Evolutionary conservation across 2,113 vertebrate genomes (phyloP).

Genomic region (Hypocryptadius cinnamomeus): DNA sequence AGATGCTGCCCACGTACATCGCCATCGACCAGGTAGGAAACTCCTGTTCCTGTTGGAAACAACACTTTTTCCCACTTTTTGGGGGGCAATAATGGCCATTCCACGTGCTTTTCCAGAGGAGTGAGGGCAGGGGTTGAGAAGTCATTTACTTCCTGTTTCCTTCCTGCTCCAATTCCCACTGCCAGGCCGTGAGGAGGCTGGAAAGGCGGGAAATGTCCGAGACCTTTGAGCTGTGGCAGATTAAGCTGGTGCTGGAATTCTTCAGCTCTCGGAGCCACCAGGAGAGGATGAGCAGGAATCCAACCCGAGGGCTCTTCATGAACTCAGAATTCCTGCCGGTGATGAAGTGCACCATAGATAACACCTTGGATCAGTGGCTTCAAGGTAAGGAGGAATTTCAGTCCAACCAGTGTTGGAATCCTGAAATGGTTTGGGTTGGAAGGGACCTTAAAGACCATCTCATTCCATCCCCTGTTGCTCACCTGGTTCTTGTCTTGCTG

Average conservation of each 20-base stretch:
- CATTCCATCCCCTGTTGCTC: neutral
- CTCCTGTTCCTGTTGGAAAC: neutral
- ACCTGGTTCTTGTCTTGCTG: neutral
- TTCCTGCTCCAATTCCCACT: neutral
- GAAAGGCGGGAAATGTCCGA: conserved; percentile 76
- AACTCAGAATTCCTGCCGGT: conserved; percentile 90
- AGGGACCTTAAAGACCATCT: neutral
- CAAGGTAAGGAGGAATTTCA: conserved; percentile 66
- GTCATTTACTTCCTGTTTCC: neutral
- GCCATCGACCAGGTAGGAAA: conserved; percentile 88
- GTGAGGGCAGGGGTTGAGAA: neutral
- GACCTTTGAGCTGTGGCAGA: conserved; percentile 91
- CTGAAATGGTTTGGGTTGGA: neutral
- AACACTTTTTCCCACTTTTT: fast-evolving
- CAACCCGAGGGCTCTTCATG: conserved; percentile 79
- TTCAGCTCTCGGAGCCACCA: conserved; percentile 83
- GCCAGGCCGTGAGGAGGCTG: conserved; percentile 75
- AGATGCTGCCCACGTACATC: conserved; percentile 95
- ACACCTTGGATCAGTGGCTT: conserved; percentile 85
- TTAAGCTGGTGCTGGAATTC: conserved; percentile 89
- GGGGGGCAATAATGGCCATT: too few relatives aligned
- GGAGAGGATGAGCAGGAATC: conserved; percentile 65
- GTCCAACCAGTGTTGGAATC: neutral
- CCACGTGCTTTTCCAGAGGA: neutral
- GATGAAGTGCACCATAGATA: conserved; percentile 89